Conservation (phyloP, 2,888 invertebrate species). For the Beris chalybata region DNA sequence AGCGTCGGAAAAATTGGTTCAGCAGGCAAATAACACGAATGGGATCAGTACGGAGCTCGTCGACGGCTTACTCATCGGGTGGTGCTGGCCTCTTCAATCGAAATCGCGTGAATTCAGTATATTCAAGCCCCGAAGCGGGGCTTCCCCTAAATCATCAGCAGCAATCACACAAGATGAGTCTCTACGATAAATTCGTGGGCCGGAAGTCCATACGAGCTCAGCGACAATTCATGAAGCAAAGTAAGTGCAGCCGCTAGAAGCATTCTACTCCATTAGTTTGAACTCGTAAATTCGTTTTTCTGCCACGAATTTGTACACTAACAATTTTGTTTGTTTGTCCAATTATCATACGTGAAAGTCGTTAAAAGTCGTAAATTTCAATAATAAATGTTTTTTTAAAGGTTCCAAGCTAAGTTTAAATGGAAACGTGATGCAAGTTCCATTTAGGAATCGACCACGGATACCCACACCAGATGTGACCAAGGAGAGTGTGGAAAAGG, state of each 20-base stretch:
- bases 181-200: conserved; percentile 82
- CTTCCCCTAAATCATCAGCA: conserved; percentile 50
- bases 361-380: neutral
- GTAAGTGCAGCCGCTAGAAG: conserved; percentile 53
- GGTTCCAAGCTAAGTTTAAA: conserved; percentile 67
- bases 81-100: conserved; percentile 70
- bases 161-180: conserved; percentile 71
- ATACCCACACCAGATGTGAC: conserved; percentile 88
- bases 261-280: too few species aligned
- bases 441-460: conserved; percentile 73
- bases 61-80: conserved; percentile 81
- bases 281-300: too few species aligned
- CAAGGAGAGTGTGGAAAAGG: conserved; percentile 75
- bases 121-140: conserved; percentile 66
- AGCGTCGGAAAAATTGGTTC: conserved; percentile 85
- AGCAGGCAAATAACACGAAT: conserved; percentile 82
- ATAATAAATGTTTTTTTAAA: conserved; percentile 46
- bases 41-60: conserved; percentile 83
- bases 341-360: conserved; percentile 2
- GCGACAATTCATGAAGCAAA: conserved; percentile 65
- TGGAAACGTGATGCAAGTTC: conserved; percentile 63
- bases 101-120: conserved; percentile 76
- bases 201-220: conserved; percentile 65
- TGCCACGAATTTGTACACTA: neutral
- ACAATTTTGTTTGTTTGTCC: conserved; percentile 16